Conservation (phyloP, 2,113 vertebrate genomes). For the Caretta caretta region DNA sequence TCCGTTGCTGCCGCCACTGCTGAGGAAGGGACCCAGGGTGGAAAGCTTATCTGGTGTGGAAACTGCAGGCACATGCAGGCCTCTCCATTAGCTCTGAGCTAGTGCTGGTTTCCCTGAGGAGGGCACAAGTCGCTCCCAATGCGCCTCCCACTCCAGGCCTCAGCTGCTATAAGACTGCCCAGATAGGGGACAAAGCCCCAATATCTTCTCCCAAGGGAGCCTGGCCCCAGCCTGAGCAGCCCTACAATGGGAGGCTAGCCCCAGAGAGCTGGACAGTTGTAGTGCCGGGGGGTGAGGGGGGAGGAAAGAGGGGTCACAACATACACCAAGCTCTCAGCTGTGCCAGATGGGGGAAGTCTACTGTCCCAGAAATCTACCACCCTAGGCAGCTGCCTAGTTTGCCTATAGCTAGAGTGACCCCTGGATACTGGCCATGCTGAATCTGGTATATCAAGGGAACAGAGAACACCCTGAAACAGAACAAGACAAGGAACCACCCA, state of each 20-base stretch:
- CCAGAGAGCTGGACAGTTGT: not conserved
- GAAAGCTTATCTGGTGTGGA: not conserved
- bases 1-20: no score
- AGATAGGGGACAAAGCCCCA: not conserved
- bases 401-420: not conserved
- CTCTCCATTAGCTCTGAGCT: not conserved
- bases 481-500: slow-evolving; percentile 34
- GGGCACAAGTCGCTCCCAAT: no score
- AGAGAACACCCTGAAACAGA: not conserved
- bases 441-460: not conserved
- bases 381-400: not conserved
- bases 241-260: not conserved
- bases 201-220: not conserved
- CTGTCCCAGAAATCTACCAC: not conserved
- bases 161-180: not conserved
- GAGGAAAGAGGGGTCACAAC: not conserved
- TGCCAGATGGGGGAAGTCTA: not conserved
- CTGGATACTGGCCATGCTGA: slow-evolving; percentile 9
- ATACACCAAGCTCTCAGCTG: not conserved
- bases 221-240: not conserved
- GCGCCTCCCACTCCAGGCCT: not conserved
- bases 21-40: not conserved
- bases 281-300: not conserved
- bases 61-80: not conserved
- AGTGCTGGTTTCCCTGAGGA: not conserved